Base-by-base conservation (phyloP, 2,113 vertebrate genomes). In the Anoplopoma fimbria region DNA sequence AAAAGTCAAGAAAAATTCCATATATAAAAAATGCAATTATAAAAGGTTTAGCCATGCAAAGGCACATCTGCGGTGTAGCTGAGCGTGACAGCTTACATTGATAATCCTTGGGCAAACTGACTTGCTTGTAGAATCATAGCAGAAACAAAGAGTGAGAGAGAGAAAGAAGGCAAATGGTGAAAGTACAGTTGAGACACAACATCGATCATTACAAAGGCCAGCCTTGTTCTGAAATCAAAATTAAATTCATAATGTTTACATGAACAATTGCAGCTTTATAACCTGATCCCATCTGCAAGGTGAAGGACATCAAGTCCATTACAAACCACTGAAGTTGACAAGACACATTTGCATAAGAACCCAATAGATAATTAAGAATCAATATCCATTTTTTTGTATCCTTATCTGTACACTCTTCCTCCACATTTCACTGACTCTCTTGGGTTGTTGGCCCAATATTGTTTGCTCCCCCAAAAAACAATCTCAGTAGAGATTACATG, bases 11-110 rank as follows among this genome's bases (percentile, higher is more conserved):
- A n/a, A 51, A 83, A 88, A 73, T 73, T 85, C 57, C 68, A 84
- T 83, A 84, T 89, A 94, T 90, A 85, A 87, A 88, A 88, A 90
- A 84, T 87, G 75, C 86, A 94, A 91, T 93, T 91, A 93, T 80
- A 83, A 85, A 74, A 80, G 85, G 84, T 92, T 92, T 86, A 91
- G 89, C 69, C 79, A 87, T 71, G 80, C 83, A 55, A 75, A 90
- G 68, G 87, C 83, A 62, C 84, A 91, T 92, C 82, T 86, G 83
- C 45, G 27, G 74, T 75, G 85, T 79, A 82, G 88, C 86, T 34
- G 74, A 91, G 86, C 88, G 27, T 88, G 80, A 82, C 79, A 68
- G 92, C 82, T 94, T 92, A 92, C 84, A 75, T 63, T 67, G 80
- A 82, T 93, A 93, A 93, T 93, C 90, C 91, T 71, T 60, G 57